Base-by-base conservation (phyloP, 2,113 vertebrate genomes). In the Octodon degus region DNA sequence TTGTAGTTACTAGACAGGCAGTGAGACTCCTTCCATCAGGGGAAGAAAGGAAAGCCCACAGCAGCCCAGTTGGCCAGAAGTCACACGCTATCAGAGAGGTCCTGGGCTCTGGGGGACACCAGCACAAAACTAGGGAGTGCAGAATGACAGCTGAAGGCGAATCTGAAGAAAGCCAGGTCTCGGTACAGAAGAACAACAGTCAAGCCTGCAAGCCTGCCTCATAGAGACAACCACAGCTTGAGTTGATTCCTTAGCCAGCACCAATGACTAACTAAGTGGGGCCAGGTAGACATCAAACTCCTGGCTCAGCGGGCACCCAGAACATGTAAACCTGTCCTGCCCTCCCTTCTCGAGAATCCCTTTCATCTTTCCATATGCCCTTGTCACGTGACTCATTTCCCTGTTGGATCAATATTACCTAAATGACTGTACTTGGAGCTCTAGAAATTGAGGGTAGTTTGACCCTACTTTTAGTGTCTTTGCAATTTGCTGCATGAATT, bases 11-110 rank as follows among this genome's bases (percentile, higher is more conserved):
- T 37, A 16, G 22, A 4, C 20, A 47, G 58, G 2, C 20, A 76
- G 55, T 43, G 30, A 34, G 22, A 0, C 0, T 30, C 20, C 5
- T 10, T 13, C 17, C 7, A 70, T 12, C 7, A 37, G 4, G 17
- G 50, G 11, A 90, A 63, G 12, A 2, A 47, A 0, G 32, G 14
- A 2, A 62, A 74, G 13, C 72, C 40, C 25, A 43, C 12, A 24
- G 14, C 37, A 76, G 72, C 37, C 12, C 25, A 43, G 24, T 27
- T 43, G 40, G 40, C 13, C 40, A 43, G 72, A 43, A 43, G 40
- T 13, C 10, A 43, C 27, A 6, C 13, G 13, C 37, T 43, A 2
- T 43, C 37, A 76, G 22, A 43, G 22, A 43, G 72, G 19, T 24
- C 40, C 25, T 43, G 72, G 22, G 40, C 4, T 43, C 3, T 43